Evolutionary conservation across 2,113 vertebrate species (phyloP).

Genomic region (Protobothrops flavoviridis): DNA sequence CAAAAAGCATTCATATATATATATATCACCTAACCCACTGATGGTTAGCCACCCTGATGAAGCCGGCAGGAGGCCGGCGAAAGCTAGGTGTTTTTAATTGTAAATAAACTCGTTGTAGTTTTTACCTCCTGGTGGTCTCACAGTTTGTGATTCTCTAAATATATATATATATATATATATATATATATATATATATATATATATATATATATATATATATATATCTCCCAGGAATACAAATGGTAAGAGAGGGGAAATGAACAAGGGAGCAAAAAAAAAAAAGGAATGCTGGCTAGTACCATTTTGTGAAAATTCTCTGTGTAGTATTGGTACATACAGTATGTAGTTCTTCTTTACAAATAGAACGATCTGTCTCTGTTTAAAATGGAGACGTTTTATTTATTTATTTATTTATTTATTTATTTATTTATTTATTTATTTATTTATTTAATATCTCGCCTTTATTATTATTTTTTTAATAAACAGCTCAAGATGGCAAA

Average conservation of each 20-base stretch:
- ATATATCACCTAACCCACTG: no score
- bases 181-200: background rate
- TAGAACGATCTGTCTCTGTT: background rate
- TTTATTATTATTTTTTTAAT: background rate
- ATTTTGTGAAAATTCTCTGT: background rate
- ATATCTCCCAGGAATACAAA: background rate
- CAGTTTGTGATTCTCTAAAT: no score
- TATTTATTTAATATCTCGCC: background rate
- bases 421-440: background rate
- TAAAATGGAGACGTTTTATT: background rate
- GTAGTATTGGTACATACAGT: fast-evolving
- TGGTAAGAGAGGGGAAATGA: background rate
- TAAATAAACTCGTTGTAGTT: no score
- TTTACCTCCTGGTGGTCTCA: no score
- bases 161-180: background rate
- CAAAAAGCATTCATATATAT: no score
- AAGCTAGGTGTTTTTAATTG: no score
- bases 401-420: background rate
- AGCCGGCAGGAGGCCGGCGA: no score
- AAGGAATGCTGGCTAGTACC: background rate
- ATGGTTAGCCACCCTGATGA: no score
- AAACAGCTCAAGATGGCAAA: background rate
- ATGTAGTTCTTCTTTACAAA: background rate
- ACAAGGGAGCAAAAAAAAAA: background rate
- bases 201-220: background rate